Base-by-base conservation (phyloP, 2,113 vertebrate species). In the Upupa epops region DNA sequence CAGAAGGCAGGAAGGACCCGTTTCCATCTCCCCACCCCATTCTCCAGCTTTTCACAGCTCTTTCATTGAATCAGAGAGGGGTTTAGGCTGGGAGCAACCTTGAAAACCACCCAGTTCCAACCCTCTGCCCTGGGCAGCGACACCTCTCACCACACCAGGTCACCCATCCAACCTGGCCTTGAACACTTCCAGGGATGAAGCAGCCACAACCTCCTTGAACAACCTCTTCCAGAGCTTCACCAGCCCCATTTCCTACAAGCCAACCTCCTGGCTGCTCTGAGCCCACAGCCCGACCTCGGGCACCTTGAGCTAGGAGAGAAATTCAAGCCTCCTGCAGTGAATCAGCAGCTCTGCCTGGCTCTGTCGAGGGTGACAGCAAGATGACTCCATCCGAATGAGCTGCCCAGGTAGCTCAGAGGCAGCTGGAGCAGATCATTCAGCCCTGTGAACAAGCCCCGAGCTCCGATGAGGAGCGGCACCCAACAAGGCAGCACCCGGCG, bases 401-500 rank as follows among this genome's bases (percentile, higher is more conserved):
- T 59, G 45, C 49, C 46, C 32, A 15, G 28, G 56, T 32, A 29
- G 8, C 6, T 18, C 34, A 71, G 42, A 54, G 68, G 60, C 29
- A 19, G 66, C 52, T 64, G 76, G 60, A 88, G 86, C 76, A 70
- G n/a, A 40, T 5, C 54, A 74, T 17, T 51, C 72, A 52, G 45
- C 8, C 45, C 49, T 51, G 2, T 25, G 51, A 65, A 31, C 60
- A 20, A 60, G 59, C 73, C 64, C 77, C 70, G 70, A 73, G 46
- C 68, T 70, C 48, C 19, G 59, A 11, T 9, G 78, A 32, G 16
- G 52, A 76, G 64, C 68, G 37, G n/a, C n/a, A n/a, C 34, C 42
- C 72, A 40, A 8, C 51, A 31, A 5, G 32, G n/a, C 75, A 42
- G 25, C 40, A 32, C 49, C 58, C 16, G 0, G 8, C 1, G 3